Evolutionary conservation across 2,888 invertebrate genomes (phyloP).

Genomic region (Pseudanteris insignis): DNA sequence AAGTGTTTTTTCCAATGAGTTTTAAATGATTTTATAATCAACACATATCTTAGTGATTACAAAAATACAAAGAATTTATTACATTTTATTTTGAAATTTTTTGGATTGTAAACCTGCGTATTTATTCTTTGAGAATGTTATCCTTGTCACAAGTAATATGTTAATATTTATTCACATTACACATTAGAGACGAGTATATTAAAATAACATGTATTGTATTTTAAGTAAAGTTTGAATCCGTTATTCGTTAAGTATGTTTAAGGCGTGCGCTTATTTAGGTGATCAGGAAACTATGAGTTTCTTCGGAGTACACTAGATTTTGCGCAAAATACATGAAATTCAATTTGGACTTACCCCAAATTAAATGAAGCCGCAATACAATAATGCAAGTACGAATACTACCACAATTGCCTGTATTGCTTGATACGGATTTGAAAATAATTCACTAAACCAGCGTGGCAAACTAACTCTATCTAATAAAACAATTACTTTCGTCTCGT

Average conservation of each 20-base stretch:
- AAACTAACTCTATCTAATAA: constrained; percentile 14
- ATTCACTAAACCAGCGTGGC: constrained; percentile 8
- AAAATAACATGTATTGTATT: not conserved
- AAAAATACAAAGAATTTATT: too few species aligned
- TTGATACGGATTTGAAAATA: constrained; percentile 34
- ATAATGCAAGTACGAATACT: constrained; percentile 27
- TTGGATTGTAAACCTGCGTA: not conserved
- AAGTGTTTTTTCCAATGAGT: too few species aligned
- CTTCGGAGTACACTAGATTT: constrained; percentile 35
- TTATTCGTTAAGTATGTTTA: constrained; percentile 20
- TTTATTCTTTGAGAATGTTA: too few species aligned
- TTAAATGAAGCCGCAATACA: constrained; percentile 44
- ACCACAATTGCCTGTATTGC: constrained; percentile 25
- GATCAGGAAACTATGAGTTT: constrained; percentile 28
- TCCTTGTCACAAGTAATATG: too few species aligned
- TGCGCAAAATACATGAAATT: constrained; percentile 50
- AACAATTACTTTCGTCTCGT: constrained; percentile 13
- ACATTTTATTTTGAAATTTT: not conserved
- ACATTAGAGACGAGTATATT: too few species aligned
- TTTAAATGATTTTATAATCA: too few species aligned
- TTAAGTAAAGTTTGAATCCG: constrained; percentile 12
- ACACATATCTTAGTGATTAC: too few species aligned
- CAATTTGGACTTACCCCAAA: constrained; percentile 52
- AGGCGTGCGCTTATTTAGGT: constrained; percentile 16
- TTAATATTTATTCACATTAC: not conserved